Base-by-base conservation (phyloP, 92 coral and sea anemone genomes). In the Porites evermanni region DNA sequence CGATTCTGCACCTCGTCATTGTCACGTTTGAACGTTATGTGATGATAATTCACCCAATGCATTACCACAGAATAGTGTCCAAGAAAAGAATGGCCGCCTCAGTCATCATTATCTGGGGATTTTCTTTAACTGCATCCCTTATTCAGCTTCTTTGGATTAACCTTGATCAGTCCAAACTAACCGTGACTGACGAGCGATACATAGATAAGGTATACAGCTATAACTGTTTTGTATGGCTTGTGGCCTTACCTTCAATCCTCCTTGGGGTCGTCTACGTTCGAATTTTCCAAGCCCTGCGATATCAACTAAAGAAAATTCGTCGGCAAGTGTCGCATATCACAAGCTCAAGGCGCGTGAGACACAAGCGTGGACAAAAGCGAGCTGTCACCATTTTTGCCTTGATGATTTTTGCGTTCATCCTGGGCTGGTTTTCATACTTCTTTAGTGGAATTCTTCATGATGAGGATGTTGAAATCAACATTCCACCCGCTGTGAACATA, bases 1-100 rank as follows among this genome's bases (percentile, higher is more conserved):
- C 96, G 14, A 84, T 93, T 20, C 71, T 91, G 20, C 96, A 93
- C 64, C 75, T 93, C 14, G 77, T 93, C 11, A 69, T 88, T 54
- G 96, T 93, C 8, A 84, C 96, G 12, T 73, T 89, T 21, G 96
- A 93, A 75, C 91, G 94, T 19, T 93, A 85, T 66, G 66, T 91
- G 13, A 93, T 93, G 96, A 93, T 93, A 21, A 91, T 93, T 47
- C 88, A 79, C 73, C 96, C 96, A 4, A 81, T 93, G 94, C 70
- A 86, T 44, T 93, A 93, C 75, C 78, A 86, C 58, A 83, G 80
- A 32, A 54, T 91, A 7, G 87, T 93, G 8, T 84, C 79, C 53
- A 81, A 88, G 50, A 74, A 64, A 17, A 74, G 79, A 24, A 73
- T 93, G 23, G 72, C 29, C 23, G 75, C 60, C 19, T 66, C 77